phyloP scores from a whole-genome alignment of 2,797 vertebrate genomes.

The Morus bassanus region DNA sequence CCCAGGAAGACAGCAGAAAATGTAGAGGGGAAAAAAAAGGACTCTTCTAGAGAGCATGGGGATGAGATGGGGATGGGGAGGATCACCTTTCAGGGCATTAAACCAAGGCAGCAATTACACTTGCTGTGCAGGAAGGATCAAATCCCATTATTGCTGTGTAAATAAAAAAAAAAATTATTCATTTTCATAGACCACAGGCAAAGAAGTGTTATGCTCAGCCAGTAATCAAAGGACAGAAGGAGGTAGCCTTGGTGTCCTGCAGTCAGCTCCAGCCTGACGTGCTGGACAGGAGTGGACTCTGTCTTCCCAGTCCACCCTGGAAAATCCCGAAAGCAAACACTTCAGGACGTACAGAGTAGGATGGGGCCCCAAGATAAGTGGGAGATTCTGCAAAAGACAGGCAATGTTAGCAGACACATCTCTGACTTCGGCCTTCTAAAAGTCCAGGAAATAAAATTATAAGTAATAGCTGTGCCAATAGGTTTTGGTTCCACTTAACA shows the following conservation, averaged over 20 bases:
- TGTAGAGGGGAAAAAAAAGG: neutral
- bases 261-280: neutral
- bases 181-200: neutral
- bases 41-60: accelerated
- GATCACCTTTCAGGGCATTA: neutral
- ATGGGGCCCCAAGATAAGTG: neutral
- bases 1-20: neutral
- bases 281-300: neutral
- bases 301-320: neutral
- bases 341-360: neutral
- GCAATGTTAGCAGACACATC: neutral
- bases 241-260: neutral
- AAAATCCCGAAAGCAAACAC: neutral
- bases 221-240: neutral
- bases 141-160: neutral
- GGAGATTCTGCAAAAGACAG: neutral
- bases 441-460: neutral
- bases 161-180: neutral
- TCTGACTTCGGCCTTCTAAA: neutral
- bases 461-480: neutral
- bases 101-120: neutral
- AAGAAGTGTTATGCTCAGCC: neutral
- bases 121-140: neutral
- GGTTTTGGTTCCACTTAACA: neutral
- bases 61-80: neutral